Evolutionary conservation across 2,888 invertebrate genomes (phyloP), one percentile per base, ranked within the genome.

Genomic region (Tenthredo amoena): DNA sequence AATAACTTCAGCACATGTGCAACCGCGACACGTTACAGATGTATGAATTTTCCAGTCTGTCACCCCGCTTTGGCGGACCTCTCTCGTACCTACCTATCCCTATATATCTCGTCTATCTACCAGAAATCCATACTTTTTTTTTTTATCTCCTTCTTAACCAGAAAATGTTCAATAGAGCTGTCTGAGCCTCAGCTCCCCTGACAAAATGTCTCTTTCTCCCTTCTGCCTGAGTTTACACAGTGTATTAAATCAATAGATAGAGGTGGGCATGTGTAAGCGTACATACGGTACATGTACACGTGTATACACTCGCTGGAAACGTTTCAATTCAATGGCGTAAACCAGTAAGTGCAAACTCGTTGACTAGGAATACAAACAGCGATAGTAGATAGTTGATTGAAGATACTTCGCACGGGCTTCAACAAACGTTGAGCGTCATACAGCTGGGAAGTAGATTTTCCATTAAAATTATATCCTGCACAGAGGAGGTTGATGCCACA

Each of bases 31-130:
- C 50, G 31, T 77, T 77, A 47, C 47, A 77, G 77, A 26, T 31
- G 77, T 55, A 77, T 77, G 77, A 77, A 81, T 81, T 81, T 81
- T 81, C 62, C 81, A 81, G 37, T 81, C 81, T 81, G 81, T 81
- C 81, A 81, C 81, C 58, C 62, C 34, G 62, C 62, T 81, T 81
- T n/a, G 58, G 81, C 21, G 58, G 62, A 40, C 58, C 18, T 62
- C 15, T 37, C 40, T 40, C 37, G 31, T 10, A 34, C 21, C 21
- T 34, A 26, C 76, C 26, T 34, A 31, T 68, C 68, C 15, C 7
- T 4, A 18, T 4, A 18, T 12, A 34, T 34, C 7, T 18, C 62
- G 34, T 68, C 34, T 34, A 34, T 5, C 34, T 68, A 34, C 55
- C 6, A 55, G 55, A 55, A 55, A 55, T 55, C 55, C 55, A 55